phyloP scores from a whole-genome alignment of 2,113 vertebrate genomes.

The Notarius lentiginosus region DNA sequence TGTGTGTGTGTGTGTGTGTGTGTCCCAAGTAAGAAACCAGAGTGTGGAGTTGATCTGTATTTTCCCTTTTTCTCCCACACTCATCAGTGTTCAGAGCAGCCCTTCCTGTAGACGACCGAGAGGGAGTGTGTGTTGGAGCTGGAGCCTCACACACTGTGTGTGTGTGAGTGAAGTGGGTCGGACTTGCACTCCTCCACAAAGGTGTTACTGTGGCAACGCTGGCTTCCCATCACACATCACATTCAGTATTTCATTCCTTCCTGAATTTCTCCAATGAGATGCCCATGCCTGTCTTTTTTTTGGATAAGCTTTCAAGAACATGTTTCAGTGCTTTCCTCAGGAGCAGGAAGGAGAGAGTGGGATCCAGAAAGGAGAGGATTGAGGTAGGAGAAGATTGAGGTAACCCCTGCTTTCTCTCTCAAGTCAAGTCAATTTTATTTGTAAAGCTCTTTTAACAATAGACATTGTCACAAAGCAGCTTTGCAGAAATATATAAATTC shows the following conservation, averaged over 20 bases:
- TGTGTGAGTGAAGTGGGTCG: slow-evolving; percentile 43
- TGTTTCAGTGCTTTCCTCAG: not conserved
- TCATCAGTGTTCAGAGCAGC: slow-evolving; percentile 1
- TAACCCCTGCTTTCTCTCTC: not conserved
- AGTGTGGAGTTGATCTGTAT: not conserved
- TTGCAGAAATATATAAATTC: no score
- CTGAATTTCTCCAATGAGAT: not conserved
- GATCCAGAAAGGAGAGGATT: no score
- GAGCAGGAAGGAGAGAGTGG: not conserved
- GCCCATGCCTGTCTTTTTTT: not conserved
- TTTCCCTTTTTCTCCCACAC: not conserved
- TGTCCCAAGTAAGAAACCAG: not conserved
- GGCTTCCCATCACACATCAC: slow-evolving; percentile 36
- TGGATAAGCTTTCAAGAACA: not conserved
- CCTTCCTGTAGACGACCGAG: not conserved
- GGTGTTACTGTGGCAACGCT: slow-evolving; percentile 63
- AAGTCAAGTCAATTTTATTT: no score
- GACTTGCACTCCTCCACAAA: slow-evolving; percentile 52
- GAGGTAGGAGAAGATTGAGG: not conserved
- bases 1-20: not conserved
- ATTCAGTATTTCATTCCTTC: not conserved
- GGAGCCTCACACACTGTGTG: slow-evolving; percentile 37
- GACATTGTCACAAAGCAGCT: no score
- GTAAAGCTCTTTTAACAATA: no score
- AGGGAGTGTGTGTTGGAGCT: slow-evolving; percentile 36